These are phyloP conservation scores for Mastomys coucha DNA, from an alignment of 2,113 vertebrate genomes.

Conservation along the genomic window DNA sequence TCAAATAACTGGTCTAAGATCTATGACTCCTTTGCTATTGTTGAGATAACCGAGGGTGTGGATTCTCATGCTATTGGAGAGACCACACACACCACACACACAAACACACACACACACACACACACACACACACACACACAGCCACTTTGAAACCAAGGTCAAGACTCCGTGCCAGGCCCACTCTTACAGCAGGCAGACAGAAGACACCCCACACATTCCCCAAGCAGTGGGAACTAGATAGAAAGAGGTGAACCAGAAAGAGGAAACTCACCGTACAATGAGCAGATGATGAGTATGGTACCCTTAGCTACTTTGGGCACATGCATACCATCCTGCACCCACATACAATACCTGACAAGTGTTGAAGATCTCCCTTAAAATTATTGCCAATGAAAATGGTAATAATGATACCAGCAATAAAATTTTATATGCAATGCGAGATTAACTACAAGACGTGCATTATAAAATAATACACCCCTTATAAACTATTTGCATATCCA, in stretches of 20 bases:
- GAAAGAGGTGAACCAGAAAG: neutral
- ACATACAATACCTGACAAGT: neutral
- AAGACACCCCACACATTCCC: neutral
- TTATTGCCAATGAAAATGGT: neutral
- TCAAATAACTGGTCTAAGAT: conserved; percentile 26
- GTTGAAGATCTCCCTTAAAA: neutral
- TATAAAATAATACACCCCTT: neutral
- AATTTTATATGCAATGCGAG: neutral
- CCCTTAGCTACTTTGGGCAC: neutral
- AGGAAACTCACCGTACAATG: neutral
- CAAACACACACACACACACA: no score
- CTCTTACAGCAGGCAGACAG: neutral
- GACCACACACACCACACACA: neutral
- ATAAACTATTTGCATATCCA: neutral
- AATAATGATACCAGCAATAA: neutral
- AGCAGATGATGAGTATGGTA: neutral
- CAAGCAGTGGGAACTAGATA: neutral
- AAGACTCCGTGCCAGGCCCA: neutral
- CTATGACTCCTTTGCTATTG: neutral
- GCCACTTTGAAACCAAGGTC: conserved; percentile 2
- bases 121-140: neutral
- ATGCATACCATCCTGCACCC: neutral
- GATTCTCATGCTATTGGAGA: conserved; percentile 38
- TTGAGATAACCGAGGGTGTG: conserved; percentile 29
- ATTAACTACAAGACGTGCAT: neutral